Base-by-base conservation (phyloP, 2,888 invertebrate species). In the Macropis europaea region DNA sequence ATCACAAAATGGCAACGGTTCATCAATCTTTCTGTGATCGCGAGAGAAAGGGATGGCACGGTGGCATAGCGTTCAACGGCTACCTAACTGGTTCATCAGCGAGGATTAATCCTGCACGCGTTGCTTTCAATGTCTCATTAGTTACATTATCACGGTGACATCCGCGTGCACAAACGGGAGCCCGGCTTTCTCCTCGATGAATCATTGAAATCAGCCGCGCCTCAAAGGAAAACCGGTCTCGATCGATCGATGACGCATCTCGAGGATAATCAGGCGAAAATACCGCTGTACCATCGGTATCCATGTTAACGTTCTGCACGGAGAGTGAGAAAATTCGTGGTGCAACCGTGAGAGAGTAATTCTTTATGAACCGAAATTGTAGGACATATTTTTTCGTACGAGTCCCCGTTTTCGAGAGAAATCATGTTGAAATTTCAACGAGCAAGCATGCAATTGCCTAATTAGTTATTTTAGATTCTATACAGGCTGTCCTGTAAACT, bases 51-150 rank as follows among this genome's bases (percentile, higher is more conserved):
- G 48, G 22, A 19, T 9, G 24, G 7, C 42, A 11, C 22, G 4
- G 11, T 45, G 22, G 22, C 43, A 34, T 52, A 48, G 19, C 50
- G 52, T 47, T 70, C 52, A 30, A 24, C 59, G 52, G 34, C 40
- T 43, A 53, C 3, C 42, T 48, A 54, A 59, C 45, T 45, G 60
- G 60, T 70, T 60, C 70, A 48, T 70, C 70, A 60, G 36, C 60
- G 30, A 24, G 40, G 53, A 71, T 71, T 71, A 70, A 70, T 71
- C 36, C 42, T 30, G 67, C 38, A 22, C 50, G 34, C 66, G 68
- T 50, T 69, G 68, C 60, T 69, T 50, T 69, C 70, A 69, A 53
- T 70, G 70, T 70, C 70, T 69, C 70, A 59, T 70, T 69, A 70
- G 70, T 69, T 70, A 70, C 70, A 70, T 70, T 70, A 70, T 47